A percentile compares a stretch with the other conserved stretches of the same genome.
Conservation (phyloP, 2,888 invertebrate species). For the Drosophila eohydei region DNA sequence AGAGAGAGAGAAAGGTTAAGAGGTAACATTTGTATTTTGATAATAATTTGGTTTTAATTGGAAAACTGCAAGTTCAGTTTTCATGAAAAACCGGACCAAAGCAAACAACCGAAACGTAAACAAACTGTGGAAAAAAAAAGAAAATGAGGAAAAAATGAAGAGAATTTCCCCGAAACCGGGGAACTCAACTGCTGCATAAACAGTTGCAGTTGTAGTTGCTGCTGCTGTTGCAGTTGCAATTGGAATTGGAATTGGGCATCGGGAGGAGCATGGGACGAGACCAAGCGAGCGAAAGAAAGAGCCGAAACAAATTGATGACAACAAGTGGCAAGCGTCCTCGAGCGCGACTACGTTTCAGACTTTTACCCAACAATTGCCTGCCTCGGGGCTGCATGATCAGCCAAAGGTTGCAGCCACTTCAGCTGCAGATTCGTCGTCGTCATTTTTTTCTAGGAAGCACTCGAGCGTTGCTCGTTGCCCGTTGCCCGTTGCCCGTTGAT, state of each 20-base stretch:
- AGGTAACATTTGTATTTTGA: conserved; percentile 40
- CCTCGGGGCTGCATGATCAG: conserved; percentile 65
- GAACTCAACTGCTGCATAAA: conserved; percentile 57
- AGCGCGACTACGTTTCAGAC: conserved; percentile 22
- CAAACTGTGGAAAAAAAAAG: conserved; percentile 12
- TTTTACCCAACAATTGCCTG: conserved; percentile 44
- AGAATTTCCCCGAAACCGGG: conserved; percentile 63
- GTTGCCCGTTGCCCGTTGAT: not conserved
- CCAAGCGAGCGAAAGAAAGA: conserved; percentile 32
- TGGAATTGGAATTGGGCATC: conserved; percentile 7
- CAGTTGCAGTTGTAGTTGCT: conserved; percentile 28
- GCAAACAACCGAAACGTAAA: conserved; percentile 72
- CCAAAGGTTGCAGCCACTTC: conserved; percentile 72
- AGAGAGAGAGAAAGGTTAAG: not conserved
- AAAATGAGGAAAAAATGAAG: conserved; percentile 29
- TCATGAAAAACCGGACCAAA: conserved; percentile 55
- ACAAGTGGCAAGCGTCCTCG: conserved; percentile 75
- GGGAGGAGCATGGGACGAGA: conserved; percentile 10
- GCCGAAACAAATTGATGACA: conserved; percentile 74
- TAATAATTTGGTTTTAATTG: conserved; percentile 70
- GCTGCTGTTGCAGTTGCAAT: conserved; percentile 7
- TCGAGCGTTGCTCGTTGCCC: conserved; percentile 37
- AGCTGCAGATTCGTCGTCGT: conserved; percentile 56
- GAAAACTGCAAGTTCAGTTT: conserved; percentile 77
- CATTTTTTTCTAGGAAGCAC: conserved; percentile 79